Base-by-base conservation (phyloP, 2,888 invertebrate genomes). In the Sphaerophoria taeniata region DNA sequence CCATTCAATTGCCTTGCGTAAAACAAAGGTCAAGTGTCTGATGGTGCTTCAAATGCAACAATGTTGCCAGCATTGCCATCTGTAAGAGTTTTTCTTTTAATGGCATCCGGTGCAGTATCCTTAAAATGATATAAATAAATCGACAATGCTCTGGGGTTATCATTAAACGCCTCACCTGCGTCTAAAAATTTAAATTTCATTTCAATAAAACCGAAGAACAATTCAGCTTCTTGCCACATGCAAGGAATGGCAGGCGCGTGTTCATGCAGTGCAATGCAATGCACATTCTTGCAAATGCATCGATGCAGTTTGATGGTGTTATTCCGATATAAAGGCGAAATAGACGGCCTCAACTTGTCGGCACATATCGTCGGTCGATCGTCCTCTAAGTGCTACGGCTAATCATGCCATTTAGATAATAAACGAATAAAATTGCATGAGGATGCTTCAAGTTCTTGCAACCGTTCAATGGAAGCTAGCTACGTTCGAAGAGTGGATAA, bases 341-440 rank as follows among this genome's bases (percentile, higher is more conserved):
- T 7, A 39, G 39, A 9, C 3, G 39, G 34, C 24, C 55, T 45
- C 36, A 67, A 49, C 69, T 16, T 6, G 16, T 12, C 34, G 60
- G 12, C 51, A 24, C 39, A 31, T 49, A 49, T 65, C 56, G 39
- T 71, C 63, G 70, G 61, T 11, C 58, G 63, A 67, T 53, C 60
- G 71, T 56, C 61, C 49, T 47, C 55, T 80, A 67, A 80, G 84
- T 80, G 80, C 75, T 80, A 80, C 80, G n/a, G 84, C 84, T 84
- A 84, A 84, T 84, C 75, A 80, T 80, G 84, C 75, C 56, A 84
- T 84, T 84, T 67, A 84, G 84, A 84, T 84, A 84, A 75, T 84
- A 84, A 84, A 84, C 71, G 75, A 75, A 84, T 84, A 84, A 84
- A 84, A 80, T 69, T 84, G 84, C 61, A 55, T 39, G 75, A 49